Base-by-base conservation (phyloP, 2,888 invertebrate species). In the Chalcis sispes region DNA sequence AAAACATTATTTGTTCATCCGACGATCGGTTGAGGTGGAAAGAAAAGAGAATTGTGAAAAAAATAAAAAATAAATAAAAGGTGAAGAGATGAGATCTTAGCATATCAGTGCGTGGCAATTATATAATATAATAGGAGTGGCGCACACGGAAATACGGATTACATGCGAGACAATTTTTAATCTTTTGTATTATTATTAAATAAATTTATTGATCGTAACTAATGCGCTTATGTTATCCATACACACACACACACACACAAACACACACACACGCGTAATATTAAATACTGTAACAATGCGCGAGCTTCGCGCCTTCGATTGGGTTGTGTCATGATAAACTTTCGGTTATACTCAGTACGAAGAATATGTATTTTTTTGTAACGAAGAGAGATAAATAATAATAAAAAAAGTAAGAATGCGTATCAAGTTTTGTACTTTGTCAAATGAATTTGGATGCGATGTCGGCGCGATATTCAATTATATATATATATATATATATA, bases 31-130 rank as follows among this genome's bases (percentile, higher is more conserved):
- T 32, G 32, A 32, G n/a, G n/a, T n/a, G n/a, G n/a, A n/a, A n/a
- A n/a, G n/a, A n/a, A n/a, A n/a, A n/a, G n/a, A 32, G 8, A 10
- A 29, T 20, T 56, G n/a, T 10, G 7, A 3, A 3, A 56, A 56
- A 29, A 56, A 27, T 25, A 25, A 54, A 25, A 27, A 27, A 56
- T 13, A 29, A 15, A 54, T 15, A 82, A 81, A 81, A 72, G 76
- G 64, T 58, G 75, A 61, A 59, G 59, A 75, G 72, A 78, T 84
- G 81, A 82, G 83, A 82, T 85, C 81, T 85, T 87, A 88, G 87
- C 88, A 88, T 88, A 88, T 88, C 88, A 88, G 85, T 86, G 86
- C 86, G 85, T 85, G 87, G 85, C 81, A 84, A 84, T n/a, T n/a
- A n/a, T 67, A 42, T 64, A 70, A 62, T 70, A 66, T 29, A 8